Evolutionary conservation across 2,113 vertebrate genomes (phyloP), one percentile per base, ranked within the genome.

Genomic region (Lepus europaeus): DNA sequence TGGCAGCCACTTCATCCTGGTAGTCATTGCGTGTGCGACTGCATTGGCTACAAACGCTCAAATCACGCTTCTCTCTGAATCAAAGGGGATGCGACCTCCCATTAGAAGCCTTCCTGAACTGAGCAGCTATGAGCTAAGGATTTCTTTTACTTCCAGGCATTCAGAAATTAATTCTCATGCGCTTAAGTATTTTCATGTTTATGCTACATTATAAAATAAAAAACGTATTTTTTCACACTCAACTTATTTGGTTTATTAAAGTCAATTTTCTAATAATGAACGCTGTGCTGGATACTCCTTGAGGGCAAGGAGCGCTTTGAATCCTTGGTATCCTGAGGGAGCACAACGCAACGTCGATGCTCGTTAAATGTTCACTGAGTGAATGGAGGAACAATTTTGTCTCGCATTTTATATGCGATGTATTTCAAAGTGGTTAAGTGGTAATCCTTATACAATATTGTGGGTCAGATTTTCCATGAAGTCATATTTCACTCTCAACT

Each of bases 91-190:
- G 29, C 25, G 51, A 2, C 63, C 74, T 90, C 63, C 92, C 90
- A 88, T 96, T 56, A 61, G 85, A 93, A 97, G 88, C 1, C 5
- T 69, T 76, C 86, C 49, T 78, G 10, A 63, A 73, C 51, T 31
- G 9, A 84, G 89, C 22, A 85, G 23, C 51, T 64, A 70, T 70
- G 94, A 94, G 82, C 92, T 90, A 96, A 97, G 90, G 74, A 70
- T 86, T 68, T 87, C 12, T 91, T 89, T 95, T 64, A 85, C 82
- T 96, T 94, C 49, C 16, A 59, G 79, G 86, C 85, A 92, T 82
- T 85, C 69, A 86, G 74, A 95, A 94, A 94, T 95, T 91, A 97
- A 92, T 95, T 85, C 73, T 92, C 33, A 59, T 59, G 11, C 72
- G 59, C 27, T 49, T 64, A 45, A 89, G 14, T 68, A 72, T 92